Conservation (phyloP, 2,113 vertebrate species). For the Psilopsiagon aurifrons region DNA sequence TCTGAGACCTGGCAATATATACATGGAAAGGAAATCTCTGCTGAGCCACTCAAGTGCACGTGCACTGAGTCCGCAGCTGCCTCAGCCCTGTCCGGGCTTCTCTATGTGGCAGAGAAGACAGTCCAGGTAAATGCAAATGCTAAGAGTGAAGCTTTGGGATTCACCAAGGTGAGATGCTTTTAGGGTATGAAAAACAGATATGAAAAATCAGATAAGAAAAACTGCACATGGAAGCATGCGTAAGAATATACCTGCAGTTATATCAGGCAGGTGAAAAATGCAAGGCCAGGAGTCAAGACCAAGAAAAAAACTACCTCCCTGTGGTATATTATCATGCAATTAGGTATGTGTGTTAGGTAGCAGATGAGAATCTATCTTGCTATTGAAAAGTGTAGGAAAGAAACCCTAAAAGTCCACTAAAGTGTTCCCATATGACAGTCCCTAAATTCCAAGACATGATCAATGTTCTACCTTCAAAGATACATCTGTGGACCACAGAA, state of each 20-base stretch:
- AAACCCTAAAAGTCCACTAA: neutral
- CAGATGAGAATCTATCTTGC: neutral
- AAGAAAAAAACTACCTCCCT: neutral
- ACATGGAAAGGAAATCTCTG: neutral
- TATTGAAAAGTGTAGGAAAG: neutral
- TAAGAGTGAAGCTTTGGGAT: neutral
- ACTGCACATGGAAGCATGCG: accelerated
- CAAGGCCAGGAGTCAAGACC: neutral
- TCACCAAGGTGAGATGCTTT: neutral
- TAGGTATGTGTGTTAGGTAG: neutral
- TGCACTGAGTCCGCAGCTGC: neutral
- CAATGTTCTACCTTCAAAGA: neutral
- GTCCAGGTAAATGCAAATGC: neutral
- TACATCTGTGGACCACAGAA: neutral
- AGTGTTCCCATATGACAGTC: neutral
- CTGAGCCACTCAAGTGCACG: accelerated
- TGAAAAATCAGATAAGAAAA: neutral
- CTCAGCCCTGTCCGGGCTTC: neutral
- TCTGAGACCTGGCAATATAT: neutral
- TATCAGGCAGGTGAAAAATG: neutral
- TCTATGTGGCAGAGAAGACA: neutral
- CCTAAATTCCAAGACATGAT: neutral
- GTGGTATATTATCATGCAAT: neutral
- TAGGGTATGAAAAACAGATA: neutral
- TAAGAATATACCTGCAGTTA: neutral